Percentiles rank a stretch among this genome's conserved stretches.
Conservation (phyloP, 2,888 invertebrate genomes). For the Megamerina dolium region DNA sequence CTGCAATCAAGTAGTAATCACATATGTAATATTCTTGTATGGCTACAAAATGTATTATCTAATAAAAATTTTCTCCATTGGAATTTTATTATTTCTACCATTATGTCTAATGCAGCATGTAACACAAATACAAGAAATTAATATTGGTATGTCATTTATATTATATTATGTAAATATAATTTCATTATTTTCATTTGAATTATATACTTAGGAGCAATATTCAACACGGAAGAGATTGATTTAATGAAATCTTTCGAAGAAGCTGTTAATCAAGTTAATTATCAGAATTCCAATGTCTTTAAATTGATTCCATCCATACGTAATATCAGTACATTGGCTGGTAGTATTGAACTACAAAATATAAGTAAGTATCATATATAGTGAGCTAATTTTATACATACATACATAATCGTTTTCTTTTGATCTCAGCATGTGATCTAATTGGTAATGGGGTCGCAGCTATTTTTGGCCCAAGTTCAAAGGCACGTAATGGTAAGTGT, state of each 20-base stretch:
- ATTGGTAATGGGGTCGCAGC: constrained; percentile 62
- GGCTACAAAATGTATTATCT: too few relatives aligned
- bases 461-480: constrained; percentile 62
- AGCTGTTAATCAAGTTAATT: constrained; percentile 50
- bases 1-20: too few relatives aligned
- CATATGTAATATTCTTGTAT: too few relatives aligned
- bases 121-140: constrained; percentile 30
- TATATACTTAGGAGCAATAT: constrained; percentile 47
- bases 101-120: neutral
- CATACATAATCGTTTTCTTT: constrained; percentile 1
- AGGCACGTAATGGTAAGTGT: constrained; percentile 38
- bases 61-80: too few relatives aligned
- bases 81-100: neutral
- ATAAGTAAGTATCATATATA: constrained; percentile 29
- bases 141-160: constrained; percentile 28
- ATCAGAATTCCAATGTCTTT: constrained; percentile 33
- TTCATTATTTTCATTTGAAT: too few relatives aligned
- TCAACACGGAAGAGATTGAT: constrained; percentile 53
- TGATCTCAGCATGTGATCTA: constrained; percentile 61
- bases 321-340: constrained; percentile 29
- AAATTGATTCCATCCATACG: constrained; percentile 38
- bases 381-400: neutral
- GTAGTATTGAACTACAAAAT: constrained; percentile 37
- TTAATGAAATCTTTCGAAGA: constrained; percentile 55
- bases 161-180: neutral